phyloP scores from a whole-genome alignment of 2,888 invertebrate species.

The Perizoma flavofasciatum region DNA sequence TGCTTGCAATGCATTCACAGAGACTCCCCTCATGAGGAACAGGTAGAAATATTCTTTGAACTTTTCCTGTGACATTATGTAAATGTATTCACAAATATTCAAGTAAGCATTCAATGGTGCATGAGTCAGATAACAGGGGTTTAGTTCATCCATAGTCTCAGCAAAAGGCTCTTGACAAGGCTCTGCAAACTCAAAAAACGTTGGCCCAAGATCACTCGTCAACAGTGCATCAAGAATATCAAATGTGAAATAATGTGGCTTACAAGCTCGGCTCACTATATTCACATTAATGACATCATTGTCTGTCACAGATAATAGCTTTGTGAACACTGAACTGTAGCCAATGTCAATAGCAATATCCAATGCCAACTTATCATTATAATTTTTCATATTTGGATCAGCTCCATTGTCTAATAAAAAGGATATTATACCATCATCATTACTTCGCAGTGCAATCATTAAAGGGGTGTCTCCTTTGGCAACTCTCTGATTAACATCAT shows the following conservation, averaged over 20 bases:
- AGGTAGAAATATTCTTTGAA: constrained; percentile 69
- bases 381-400: constrained; percentile 67
- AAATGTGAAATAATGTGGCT: constrained; percentile 72
- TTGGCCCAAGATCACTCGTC: constrained; percentile 66
- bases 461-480: constrained; percentile 65
- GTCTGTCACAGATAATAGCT: constrained; percentile 60
- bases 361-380: constrained; percentile 60
- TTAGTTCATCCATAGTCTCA: constrained; percentile 55
- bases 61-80: constrained; percentile 58
- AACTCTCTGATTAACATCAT: constrained; percentile 64
- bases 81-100: constrained; percentile 74
- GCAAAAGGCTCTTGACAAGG: constrained; percentile 39
- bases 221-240: constrained; percentile 68
- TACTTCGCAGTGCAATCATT: constrained; percentile 62
- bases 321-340: constrained; percentile 58
- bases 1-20: constrained; percentile 63
- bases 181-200: constrained; percentile 68
- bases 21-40: constrained; percentile 68
- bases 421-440: constrained; percentile 59
- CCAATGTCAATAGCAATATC: constrained; percentile 65
- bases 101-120: constrained; percentile 71
- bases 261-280: constrained; percentile 67
- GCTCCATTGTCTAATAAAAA: constrained; percentile 69
- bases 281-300: constrained; percentile 57
- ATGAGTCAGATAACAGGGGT: constrained; percentile 58